Percentiles rank a stretch among this genome's conserved stretches.
These are phyloP conservation scores for Nematolebias whitei DNA, from an alignment of 2,113 vertebrate species.

Conservation along the genomic window DNA sequence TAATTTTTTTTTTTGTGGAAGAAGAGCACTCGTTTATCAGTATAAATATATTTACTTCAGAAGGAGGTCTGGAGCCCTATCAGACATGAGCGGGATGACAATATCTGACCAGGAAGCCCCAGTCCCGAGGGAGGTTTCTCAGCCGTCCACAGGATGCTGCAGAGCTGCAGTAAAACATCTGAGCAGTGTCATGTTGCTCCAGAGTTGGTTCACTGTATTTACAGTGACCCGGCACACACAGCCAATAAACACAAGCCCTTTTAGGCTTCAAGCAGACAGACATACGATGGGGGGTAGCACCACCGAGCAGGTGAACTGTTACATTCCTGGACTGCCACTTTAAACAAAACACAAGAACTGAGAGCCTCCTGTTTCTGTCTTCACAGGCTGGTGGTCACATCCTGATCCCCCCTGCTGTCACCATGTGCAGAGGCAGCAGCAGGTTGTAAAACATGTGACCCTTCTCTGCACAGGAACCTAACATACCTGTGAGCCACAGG, in stretches of 20 bases:
- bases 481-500: conserved; percentile 33
- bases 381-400: conserved; percentile 30
- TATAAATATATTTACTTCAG: neutral
- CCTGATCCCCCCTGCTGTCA: conserved; percentile 42
- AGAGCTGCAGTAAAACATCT: conserved; percentile 38
- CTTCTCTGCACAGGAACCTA: conserved; percentile 27
- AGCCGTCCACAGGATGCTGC: conserved; percentile 25
- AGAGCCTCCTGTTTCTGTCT: conserved; percentile 30
- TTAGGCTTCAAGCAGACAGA: conserved; percentile 24
- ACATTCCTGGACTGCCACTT: neutral
- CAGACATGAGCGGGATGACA: conserved; percentile 11
- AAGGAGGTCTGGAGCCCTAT: neutral
- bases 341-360: neutral
- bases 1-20: no score
- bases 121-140: conserved; percentile 6
- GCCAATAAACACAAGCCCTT: conserved; percentile 25
- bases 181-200: conserved; percentile 18
- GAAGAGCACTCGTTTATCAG: neutral
- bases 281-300: neutral
- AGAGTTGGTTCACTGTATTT: conserved; percentile 38
- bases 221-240: conserved; percentile 44
- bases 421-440: conserved; percentile 12
- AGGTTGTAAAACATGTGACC: conserved; percentile 63
- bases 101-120: conserved; percentile 3
- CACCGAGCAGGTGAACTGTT: conserved; percentile 32